Conservation (phyloP, 2,797 vertebrate species). For the Catharus ustulatus region DNA sequence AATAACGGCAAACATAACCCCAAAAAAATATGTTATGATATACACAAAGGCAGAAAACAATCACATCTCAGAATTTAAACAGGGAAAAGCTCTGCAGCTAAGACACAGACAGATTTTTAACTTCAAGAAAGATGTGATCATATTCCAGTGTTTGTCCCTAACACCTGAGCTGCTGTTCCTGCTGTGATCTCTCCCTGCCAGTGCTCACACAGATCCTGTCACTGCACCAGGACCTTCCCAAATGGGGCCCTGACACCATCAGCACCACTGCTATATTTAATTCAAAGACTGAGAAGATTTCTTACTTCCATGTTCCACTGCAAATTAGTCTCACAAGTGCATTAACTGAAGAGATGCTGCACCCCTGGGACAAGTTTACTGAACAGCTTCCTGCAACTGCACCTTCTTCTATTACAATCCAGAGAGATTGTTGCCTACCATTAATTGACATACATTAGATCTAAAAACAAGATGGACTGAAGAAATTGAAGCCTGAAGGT, state of each 20-base stretch:
- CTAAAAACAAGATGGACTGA: not conserved
- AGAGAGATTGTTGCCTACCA: not conserved
- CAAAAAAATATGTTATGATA: not conserved
- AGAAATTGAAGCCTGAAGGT: not conserved
- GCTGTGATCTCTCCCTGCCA: not conserved
- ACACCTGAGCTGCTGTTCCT: accelerated
- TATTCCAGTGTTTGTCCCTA: not conserved
- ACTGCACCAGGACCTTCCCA: not conserved
- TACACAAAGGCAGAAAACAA: not conserved
- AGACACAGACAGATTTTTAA: not conserved
- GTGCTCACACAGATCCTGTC: not conserved
- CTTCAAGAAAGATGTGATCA: not conserved
- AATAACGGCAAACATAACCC: not conserved
- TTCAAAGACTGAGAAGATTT: not conserved
- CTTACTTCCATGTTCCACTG: not conserved
- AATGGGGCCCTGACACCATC: not conserved
- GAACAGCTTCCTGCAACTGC: not conserved
- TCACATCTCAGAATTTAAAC: not conserved
- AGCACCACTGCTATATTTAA: not conserved
- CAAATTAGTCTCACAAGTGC: not conserved
- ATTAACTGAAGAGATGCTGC: not conserved
- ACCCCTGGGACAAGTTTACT: not conserved
- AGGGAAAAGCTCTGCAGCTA: not conserved
- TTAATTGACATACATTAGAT: not conserved
- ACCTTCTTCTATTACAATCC: not conserved